phyloP scores from a whole-genome alignment of 2,113 vertebrate genomes.

The Corythaeola cristata region DNA sequence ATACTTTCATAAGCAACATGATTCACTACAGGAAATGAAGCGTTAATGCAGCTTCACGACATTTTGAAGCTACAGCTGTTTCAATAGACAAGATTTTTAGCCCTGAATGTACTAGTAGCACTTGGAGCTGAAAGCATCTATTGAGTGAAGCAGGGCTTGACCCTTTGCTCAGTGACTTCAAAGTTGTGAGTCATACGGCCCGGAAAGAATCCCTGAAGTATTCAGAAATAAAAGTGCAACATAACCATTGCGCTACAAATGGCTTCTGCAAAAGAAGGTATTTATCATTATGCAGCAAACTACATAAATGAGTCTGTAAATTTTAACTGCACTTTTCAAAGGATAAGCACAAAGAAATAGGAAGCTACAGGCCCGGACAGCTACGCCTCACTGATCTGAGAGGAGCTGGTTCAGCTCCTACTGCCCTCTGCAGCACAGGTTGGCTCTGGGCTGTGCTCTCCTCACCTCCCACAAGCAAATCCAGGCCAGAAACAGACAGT shows the following conservation, averaged over 20 bases:
- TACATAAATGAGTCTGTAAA: neutral
- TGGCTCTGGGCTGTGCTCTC: neutral
- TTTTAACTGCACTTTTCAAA: neutral
- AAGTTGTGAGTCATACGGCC: constrained; percentile 56
- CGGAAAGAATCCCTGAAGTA: neutral
- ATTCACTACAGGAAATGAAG: constrained; percentile 58
- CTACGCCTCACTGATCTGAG: neutral
- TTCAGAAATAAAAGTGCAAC: constrained; percentile 28
- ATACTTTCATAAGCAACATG: constrained; percentile 43
- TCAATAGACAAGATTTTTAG: constrained; percentile 12
- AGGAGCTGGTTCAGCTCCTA: neutral
- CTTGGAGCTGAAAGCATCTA: constrained; percentile 60
- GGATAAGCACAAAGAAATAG: neutral
- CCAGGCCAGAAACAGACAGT: neutral
- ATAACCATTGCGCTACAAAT: neutral
- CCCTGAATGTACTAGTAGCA: constrained; percentile 36
- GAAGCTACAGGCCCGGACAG: neutral
- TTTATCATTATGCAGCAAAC: neutral
- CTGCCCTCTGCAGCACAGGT: neutral
- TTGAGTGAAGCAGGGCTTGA: constrained; percentile 44
- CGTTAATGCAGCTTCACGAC: neutral
- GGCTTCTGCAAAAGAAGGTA: neutral
- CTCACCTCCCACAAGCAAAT: neutral
- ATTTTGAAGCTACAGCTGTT: constrained; percentile 46
- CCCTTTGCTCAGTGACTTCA: constrained; percentile 45